Evolutionary conservation across 2,113 vertebrate species (phyloP), one percentile per base, ranked within the genome.

Genomic region (Hemiprocne comata): DNA sequence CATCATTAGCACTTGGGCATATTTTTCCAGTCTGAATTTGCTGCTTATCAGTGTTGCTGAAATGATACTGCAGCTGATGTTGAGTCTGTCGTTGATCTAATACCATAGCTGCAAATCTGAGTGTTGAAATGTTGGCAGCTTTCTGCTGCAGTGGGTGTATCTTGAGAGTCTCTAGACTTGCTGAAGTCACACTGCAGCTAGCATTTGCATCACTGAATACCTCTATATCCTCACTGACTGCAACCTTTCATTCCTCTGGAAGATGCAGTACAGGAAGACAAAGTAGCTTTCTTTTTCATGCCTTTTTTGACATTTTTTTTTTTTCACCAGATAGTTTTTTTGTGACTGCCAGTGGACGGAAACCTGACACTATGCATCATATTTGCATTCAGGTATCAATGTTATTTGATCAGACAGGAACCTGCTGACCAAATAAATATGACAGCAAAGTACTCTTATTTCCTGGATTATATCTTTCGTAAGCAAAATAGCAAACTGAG

Each of bases 161-260:
- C 93, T 93, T 6, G 42, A 89, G 91, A 92, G 83, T 31, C 80
- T 93, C 88, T 91, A 92, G 57, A 53, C 86, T 89, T 89, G 81
- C 94, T 97, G 95, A 96, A 97, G 89, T 95, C 95, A 95, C 95
- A 95, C 95, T 97, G 95, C 95, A 94, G 96, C 92, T 91, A 94
- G 1, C 0, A 2, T 38, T 74, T 29, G 0, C 57, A 23, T 96
- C 91, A 87, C 89, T 53, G 75, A 87, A 53, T 57, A 67, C 83
- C 88, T 93, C 82, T 77, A 31, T 75, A 80, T 48, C 61, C 69
- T 89, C 87, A 51, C 36, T 61, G 54, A 72, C 87, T 91, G 77
- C 77, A 89, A 58, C 48, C 48, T 66, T 72, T 6, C 48, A 65
- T n/a, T 74, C 40, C 87, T 87, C 70, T 85, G 70, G 57, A 75